These are phyloP conservation scores for Hirtodrosophila cameraria DNA, from an alignment of 2,888 invertebrate genomes.

Conservation along the genomic window DNA sequence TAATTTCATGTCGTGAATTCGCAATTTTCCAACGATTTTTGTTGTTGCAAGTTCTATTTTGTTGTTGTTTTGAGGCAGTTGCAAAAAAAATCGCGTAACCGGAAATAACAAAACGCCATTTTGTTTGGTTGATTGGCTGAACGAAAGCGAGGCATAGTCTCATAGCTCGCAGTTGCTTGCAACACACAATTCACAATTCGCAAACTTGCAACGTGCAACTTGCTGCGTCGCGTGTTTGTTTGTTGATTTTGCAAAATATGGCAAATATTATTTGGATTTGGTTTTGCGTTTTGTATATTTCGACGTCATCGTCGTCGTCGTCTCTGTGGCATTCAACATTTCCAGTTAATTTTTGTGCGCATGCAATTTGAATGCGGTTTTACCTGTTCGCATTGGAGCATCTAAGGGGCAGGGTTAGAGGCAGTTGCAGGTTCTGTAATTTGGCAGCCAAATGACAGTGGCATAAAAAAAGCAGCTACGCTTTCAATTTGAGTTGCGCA, in stretches of 20 bases:
- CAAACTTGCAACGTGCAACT: constrained; percentile 8
- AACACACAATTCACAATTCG: background rate
- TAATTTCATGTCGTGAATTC: constrained; percentile 52
- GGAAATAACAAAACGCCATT: constrained; percentile 65
- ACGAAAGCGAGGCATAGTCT: constrained; percentile 31
- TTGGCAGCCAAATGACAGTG: constrained; percentile 59
- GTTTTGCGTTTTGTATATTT: constrained; percentile 19
- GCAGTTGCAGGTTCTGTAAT: constrained; percentile 40
- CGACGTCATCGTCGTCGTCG: too few species aligned
- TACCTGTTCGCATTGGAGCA: constrained; percentile 4
- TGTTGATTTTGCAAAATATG: constrained; percentile 56
- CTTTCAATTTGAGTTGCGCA: constrained; percentile 29
- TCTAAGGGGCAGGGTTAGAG: background rate
- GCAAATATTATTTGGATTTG: constrained; percentile 65
- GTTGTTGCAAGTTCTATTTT: constrained; percentile 14
- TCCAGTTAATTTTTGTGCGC: constrained; percentile 62
- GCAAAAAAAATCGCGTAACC: constrained; percentile 20
- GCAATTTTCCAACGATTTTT: constrained; percentile 5
- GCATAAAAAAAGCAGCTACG: constrained; percentile 1
- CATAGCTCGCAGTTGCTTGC: constrained; percentile 4
- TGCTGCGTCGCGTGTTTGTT: constrained; percentile 43
- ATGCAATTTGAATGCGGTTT: constrained; percentile 62
- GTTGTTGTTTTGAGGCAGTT: background rate
- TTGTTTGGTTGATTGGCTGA: constrained; percentile 56
- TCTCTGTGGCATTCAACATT: constrained; percentile 34